Base-by-base conservation (phyloP, 1,140 invertebrate genomes). In the Drosophila ironensis region DNA sequence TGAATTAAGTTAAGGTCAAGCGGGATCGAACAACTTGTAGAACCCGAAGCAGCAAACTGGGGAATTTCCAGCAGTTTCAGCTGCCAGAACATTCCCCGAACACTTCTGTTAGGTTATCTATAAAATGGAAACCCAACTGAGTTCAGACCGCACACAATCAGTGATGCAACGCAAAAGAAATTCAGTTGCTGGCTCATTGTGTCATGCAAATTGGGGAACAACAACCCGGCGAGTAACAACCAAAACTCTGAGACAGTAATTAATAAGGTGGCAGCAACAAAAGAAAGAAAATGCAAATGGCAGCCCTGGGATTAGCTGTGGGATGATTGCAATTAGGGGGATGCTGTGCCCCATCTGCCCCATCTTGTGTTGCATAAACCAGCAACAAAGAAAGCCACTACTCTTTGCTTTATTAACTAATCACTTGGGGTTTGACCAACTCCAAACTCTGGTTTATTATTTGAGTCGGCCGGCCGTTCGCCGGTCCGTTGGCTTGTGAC, bases 401-500 rank as follows among this genome's bases (percentile, higher is more conserved):
- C 41, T 47, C 8, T 45, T 28, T 24, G 12, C 19, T 59, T 61
- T 46, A 66, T 66, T 66, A 40, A 81, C 76, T 72, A 81, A 81
- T 75, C 70, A 72, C 60, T 75, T 69, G 57, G 52, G 51, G 11
- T 69, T 50, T 63, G 48, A 70, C 67, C 67, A 41, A 45, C 38
- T 40, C 42, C 28, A 71, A 48, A 59, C 42, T 59, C n/a, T 35
- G 54, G 47, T 48, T 42, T 59, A 63, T 45, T 33, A 37, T 40
- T 37, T 33, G 40, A 52, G 45, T 7, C 33, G 53, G 48, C 60
- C 53, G 54, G 22, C 54, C 61, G 68, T 35, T 33, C 14, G n/a
- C n/a, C 38, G 19, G 61, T 57, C 41, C 51, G 63, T 75, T 81
- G 76, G 76, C 76, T 81, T 81, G 76, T 81, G 76, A 81, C 76